Evolutionary conservation across 2,113 vertebrate genomes (phyloP).

Genomic region (Mesitornis unicolor): DNA sequence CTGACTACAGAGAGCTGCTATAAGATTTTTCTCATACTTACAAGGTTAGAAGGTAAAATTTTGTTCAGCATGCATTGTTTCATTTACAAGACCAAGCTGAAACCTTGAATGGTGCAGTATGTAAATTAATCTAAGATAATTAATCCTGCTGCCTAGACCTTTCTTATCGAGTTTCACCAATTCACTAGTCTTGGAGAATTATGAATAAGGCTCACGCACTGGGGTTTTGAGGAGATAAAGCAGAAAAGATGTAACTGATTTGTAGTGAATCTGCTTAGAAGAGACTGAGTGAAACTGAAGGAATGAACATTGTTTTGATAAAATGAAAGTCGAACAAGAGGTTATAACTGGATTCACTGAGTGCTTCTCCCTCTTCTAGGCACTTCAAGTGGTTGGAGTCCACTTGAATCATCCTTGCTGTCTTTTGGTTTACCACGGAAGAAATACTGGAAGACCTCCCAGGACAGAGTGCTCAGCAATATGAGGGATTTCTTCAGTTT

Average conservation of each 20-base stretch:
- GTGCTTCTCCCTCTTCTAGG: neutral
- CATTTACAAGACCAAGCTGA: neutral
- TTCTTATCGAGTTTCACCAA: neutral
- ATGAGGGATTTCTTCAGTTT: neutral
- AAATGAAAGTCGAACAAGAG: neutral
- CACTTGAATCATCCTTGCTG: neutral
- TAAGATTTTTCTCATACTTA: neutral
- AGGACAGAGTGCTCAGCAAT: neutral
- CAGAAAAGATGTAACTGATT: neutral
- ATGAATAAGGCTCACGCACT: neutral
- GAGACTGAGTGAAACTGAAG: neutral
- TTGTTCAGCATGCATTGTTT: neutral
- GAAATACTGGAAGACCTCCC: neutral
- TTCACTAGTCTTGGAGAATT: neutral
- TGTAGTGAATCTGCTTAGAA: neutral
- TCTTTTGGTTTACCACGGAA: neutral
- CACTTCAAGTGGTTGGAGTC: neutral
- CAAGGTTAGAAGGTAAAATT: neutral
- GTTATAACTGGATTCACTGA: neutral
- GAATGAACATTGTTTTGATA: neutral
- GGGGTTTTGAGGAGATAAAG: neutral
- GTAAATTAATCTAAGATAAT: neutral
- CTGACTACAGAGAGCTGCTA: neutral
- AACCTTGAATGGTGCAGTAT: neutral
- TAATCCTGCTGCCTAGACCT: neutral